These are phyloP conservation scores for Pterocles burchelli DNA, from an alignment of 2,113 vertebrate genomes.

Conservation along the genomic window DNA sequence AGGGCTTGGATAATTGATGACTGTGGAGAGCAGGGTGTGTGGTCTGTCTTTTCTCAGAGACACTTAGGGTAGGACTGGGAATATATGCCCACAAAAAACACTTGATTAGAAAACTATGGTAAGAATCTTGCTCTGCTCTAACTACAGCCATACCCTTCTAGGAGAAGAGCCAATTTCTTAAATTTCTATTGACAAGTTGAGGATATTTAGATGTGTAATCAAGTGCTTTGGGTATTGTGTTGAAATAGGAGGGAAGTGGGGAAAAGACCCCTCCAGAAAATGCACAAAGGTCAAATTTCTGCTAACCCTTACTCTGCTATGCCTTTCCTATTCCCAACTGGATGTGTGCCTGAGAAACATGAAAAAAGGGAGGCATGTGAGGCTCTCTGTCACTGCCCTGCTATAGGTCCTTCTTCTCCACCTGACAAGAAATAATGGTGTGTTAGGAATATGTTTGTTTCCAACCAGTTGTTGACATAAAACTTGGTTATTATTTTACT, in stretches of 20 bases:
- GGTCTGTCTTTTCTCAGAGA: constrained; percentile 23
- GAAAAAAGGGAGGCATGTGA: background rate
- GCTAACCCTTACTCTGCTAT: background rate
- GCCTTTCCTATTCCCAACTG: background rate
- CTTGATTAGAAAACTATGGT: constrained; percentile 9
- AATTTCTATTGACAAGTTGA: constrained; percentile 8
- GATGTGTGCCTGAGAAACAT: background rate
- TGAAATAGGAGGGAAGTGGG: background rate
- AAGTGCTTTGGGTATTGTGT: background rate
- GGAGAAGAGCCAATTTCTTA: constrained; percentile 2
- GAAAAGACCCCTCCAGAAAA: background rate
- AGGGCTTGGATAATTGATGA: background rate
- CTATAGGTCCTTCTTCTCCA: background rate
- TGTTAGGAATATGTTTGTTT: constrained; percentile 17
- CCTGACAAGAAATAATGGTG: background rate
- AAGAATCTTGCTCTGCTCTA: constrained; percentile 30
- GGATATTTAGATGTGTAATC: background rate
- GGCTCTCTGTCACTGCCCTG: background rate
- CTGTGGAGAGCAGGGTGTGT: background rate
- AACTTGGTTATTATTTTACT: constrained; percentile 28
- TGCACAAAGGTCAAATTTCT: background rate
- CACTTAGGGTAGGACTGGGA: background rate
- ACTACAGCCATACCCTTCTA: background rate
- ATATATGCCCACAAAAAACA: background rate
- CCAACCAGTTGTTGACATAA: background rate